Evolutionary conservation across 2,797 vertebrate genomes (phyloP).

Genomic region (Scolopax rusticola): DNA sequence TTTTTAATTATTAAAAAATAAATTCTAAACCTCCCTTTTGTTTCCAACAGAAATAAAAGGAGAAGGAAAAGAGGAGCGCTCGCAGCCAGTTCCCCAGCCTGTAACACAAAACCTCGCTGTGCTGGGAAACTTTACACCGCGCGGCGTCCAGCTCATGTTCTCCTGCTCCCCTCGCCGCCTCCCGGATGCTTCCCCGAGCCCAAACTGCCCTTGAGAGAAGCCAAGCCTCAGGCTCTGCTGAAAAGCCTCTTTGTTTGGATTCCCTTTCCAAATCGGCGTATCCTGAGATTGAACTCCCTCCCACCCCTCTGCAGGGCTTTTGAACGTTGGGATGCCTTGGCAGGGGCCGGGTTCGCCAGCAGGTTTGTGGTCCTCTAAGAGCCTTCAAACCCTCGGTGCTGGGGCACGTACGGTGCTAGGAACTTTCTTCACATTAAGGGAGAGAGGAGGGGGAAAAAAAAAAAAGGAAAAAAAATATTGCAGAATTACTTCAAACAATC

Average conservation of each 20-base stretch:
- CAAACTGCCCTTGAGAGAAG: constrained; percentile 77
- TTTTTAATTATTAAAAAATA: background rate
- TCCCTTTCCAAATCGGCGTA: constrained; percentile 79
- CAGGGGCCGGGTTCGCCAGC: constrained; percentile 67
- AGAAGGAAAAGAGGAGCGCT: background rate
- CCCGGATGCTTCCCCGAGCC: constrained; percentile 75
- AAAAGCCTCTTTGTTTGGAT: constrained; percentile 85
- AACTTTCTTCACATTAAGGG: constrained; percentile 36
- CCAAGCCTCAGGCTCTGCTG: constrained; percentile 79
- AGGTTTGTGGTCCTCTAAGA: constrained; percentile 73
- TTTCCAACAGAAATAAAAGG: constrained; percentile 31
- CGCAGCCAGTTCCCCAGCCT: constrained; percentile 56
- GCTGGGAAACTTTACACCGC: constrained; percentile 73
- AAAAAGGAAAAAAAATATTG: background rate
- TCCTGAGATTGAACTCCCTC: constrained; percentile 82
- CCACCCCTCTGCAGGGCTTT: constrained; percentile 74
- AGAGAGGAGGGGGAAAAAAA: background rate
- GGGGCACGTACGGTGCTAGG: constrained; percentile 38
- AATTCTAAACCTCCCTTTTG: background rate
- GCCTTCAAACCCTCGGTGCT: constrained; percentile 59
- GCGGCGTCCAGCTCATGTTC: constrained; percentile 58
- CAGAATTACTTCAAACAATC: constrained; percentile 73
- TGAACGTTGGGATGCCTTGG: constrained; percentile 73
- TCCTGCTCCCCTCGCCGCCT: constrained; percentile 70
- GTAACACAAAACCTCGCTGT: constrained; percentile 70